Evolutionary conservation across 92 coral and sea anemone genomes (phyloP).

Genomic region (Montipora capitata): DNA sequence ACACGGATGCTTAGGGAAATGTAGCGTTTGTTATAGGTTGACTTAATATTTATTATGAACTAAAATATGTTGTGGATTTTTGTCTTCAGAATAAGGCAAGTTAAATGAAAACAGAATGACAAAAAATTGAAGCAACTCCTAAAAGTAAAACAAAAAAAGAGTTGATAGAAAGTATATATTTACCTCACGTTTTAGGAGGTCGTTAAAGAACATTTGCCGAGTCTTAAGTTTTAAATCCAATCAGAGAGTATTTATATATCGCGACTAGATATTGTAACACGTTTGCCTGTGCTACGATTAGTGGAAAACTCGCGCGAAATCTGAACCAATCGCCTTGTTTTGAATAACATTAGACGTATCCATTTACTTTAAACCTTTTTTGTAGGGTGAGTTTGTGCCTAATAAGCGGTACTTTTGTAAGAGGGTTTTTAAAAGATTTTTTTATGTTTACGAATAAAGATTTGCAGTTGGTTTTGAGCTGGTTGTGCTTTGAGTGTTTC

Average conservation of each 20-base stretch:
- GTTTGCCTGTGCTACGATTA: not conserved
- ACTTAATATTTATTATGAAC: constrained; percentile 23
- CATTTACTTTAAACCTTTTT: too few species aligned
- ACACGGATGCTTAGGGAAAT: not conserved
- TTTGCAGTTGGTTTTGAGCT: constrained; percentile 15
- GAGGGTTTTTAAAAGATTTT: too few species aligned
- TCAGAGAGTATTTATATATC: not conserved
- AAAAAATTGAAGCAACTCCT: not conserved
- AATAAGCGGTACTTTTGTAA: too few species aligned
- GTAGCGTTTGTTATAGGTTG: not conserved
- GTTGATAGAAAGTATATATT: not conserved
- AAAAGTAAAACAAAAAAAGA: not conserved
- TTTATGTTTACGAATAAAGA: not conserved
- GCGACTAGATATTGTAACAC: not conserved
- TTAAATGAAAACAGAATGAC: not conserved
- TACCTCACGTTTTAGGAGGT: constrained; percentile 45
- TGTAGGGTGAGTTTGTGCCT: too few species aligned
- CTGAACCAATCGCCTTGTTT: too few species aligned
- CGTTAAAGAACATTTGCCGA: not conserved
- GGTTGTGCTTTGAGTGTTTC: too few species aligned
- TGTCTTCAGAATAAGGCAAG: constrained; percentile 9
- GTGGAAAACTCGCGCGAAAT: too few species aligned
- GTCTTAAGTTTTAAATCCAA: constrained; percentile 21
- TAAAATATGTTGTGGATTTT: constrained; percentile 6
- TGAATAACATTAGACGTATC: too few species aligned